Evolutionary conservation across 1,140 invertebrate genomes (phyloP).

Genomic region (Drosophila erecta): DNA sequence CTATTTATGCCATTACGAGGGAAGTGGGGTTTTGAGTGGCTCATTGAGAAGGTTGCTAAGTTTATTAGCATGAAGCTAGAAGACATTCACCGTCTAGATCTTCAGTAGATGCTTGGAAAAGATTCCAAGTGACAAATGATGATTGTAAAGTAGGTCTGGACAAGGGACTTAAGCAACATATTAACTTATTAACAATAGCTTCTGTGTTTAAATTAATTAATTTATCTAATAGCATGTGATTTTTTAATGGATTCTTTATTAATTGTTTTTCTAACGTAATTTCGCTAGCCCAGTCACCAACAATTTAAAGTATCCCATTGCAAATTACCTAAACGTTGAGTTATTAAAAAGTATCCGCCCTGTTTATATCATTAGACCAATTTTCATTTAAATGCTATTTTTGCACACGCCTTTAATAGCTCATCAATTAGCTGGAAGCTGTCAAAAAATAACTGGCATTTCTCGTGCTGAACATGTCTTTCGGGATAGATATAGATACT

Average conservation of each 20-base stretch:
- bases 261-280: no score
- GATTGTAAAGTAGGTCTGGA: not conserved
- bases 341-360: constrained; percentile 33
- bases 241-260: no score
- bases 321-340: not conserved
- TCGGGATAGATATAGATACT: constrained; percentile 6
- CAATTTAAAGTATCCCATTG: not conserved
- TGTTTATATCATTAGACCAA: constrained; percentile 9
- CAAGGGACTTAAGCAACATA: no score
- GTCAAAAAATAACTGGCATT: constrained; percentile 41
- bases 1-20: constrained; percentile 9
- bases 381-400: constrained; percentile 25
- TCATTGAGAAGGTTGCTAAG: constrained; percentile 30
- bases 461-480: not conserved
- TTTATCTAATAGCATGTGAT: no score
- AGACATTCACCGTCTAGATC: not conserved
- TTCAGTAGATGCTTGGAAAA: not conserved
- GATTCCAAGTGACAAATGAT: not conserved
- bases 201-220: no score
- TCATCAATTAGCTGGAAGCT: constrained; percentile 47
- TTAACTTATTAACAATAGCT: no score
- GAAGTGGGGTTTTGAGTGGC: constrained; percentile 1
- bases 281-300: not conserved
- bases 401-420: constrained; percentile 24
- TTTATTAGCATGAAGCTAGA: constrained; percentile 47